Conservation (phyloP, 2,888 invertebrate genomes). For the Aplocera efformata region DNA sequence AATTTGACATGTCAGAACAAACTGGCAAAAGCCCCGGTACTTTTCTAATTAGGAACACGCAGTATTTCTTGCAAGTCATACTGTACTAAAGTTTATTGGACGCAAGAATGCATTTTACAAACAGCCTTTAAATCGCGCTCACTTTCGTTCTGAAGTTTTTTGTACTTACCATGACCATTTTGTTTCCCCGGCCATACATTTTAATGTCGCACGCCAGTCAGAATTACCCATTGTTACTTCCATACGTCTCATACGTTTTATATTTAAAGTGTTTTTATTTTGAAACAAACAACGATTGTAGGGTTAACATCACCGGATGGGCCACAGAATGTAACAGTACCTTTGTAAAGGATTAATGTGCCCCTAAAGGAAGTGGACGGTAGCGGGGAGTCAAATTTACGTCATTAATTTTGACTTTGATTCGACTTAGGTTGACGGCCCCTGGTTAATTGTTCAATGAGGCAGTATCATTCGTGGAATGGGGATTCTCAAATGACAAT, state of each 20-base stretch:
- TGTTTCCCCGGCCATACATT: constrained; percentile 10
- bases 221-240: constrained; percentile 13
- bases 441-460: neutral
- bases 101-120: too few species aligned
- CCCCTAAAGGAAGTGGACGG: constrained; percentile 13
- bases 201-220: constrained; percentile 14
- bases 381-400: constrained; percentile 2
- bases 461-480: neutral
- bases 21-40: too few species aligned
- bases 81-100: too few species aligned
- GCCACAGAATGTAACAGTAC: constrained; percentile 16
- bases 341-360: neutral
- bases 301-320: constrained; percentile 67
- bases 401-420: neutral
- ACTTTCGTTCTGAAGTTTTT: too few species aligned
- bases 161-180: neutral
- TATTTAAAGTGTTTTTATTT: constrained; percentile 66
- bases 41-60: too few species aligned
- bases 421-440: neutral
- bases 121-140: too few species aligned
- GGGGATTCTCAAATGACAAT: neutral
- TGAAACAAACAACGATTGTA: constrained; percentile 56
- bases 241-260: constrained; percentile 54
- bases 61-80: too few species aligned
- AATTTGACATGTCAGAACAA: too few species aligned